Conservation (phyloP, 2,113 vertebrate genomes). For the Lates calcarifer region DNA sequence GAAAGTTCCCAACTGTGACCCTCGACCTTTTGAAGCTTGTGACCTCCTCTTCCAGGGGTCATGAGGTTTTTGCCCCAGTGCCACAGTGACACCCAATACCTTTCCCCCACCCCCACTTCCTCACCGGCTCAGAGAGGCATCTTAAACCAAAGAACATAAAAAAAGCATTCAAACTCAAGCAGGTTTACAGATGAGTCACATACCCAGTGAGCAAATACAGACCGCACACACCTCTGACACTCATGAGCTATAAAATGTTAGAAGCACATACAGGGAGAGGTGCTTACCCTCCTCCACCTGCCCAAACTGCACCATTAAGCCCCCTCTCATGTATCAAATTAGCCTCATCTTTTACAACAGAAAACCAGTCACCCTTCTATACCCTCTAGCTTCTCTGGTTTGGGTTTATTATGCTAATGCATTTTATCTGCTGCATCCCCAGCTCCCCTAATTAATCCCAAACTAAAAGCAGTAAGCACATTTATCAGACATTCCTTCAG, state of each 20-base stretch:
- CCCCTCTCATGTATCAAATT: slow-evolving; percentile 80
- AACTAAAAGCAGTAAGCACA: slow-evolving; percentile 66
- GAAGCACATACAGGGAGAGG: slow-evolving; percentile 7
- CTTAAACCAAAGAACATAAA: slow-evolving; percentile 24
- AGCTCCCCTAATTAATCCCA: slow-evolving; percentile 72
- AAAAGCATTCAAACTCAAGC: slow-evolving; percentile 12
- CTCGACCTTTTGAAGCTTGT: slow-evolving; percentile 65
- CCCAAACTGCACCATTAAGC: slow-evolving; percentile 76
- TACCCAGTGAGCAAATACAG: slow-evolving; percentile 36
- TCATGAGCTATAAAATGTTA: neutral
- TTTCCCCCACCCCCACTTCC: slow-evolving; percentile 27
- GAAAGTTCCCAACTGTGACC: slow-evolving; percentile 37
- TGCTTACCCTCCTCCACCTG: slow-evolving; percentile 48
- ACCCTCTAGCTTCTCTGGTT: slow-evolving; percentile 39
- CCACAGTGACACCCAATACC: slow-evolving; percentile 55
- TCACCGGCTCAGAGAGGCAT: neutral
- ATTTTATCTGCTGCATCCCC: slow-evolving; percentile 53
- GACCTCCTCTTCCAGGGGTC: slow-evolving; percentile 63
- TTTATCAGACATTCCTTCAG: slow-evolving; percentile 71
- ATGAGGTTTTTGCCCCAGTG: slow-evolving; percentile 42
- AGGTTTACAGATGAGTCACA: slow-evolving; percentile 38
- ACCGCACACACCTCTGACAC: slow-evolving; percentile 6
- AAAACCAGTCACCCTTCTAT: slow-evolving; percentile 21
- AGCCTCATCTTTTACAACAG: slow-evolving; percentile 65
- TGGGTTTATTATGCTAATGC: slow-evolving; percentile 72